These are phyloP conservation scores for Diarsia rubi DNA, from an alignment of 2,888 invertebrate genomes.

Conservation along the genomic window DNA sequence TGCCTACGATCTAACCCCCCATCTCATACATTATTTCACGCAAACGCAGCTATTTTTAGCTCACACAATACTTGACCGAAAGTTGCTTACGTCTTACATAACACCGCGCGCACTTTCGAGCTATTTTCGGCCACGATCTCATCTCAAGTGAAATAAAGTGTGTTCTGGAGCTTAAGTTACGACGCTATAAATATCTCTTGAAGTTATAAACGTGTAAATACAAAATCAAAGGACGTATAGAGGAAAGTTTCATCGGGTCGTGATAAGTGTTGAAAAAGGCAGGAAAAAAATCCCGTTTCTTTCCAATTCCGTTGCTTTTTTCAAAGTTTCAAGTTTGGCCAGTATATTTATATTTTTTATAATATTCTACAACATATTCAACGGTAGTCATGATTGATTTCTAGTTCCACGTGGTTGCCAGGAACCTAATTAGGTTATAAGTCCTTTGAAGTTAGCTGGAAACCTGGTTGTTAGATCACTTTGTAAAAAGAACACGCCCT, in stretches of 20 bases:
- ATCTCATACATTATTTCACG: slow-evolving; percentile 30
- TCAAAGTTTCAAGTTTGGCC: no score
- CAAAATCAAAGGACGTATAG: slow-evolving; percentile 12
- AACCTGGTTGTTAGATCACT: slow-evolving; percentile 10
- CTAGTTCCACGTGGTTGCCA: slow-evolving; percentile 2
- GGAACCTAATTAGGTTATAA: slow-evolving; percentile 9
- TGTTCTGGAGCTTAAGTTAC: slow-evolving; percentile 19
- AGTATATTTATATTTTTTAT: no score
- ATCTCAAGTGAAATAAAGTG: slow-evolving; percentile 2
- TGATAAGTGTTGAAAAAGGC: slow-evolving; percentile 1
- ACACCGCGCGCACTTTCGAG: neutral
- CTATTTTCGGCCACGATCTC: slow-evolving; percentile 30
- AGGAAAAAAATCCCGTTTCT: no score
- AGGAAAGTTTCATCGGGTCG: slow-evolving; percentile 6
- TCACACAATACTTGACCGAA: slow-evolving; percentile 17
- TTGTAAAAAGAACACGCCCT: slow-evolving; percentile 2
- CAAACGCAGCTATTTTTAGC: slow-evolving; percentile 39
- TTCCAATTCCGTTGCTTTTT: no score
- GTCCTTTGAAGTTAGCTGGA: slow-evolving; percentile 1
- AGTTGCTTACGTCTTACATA: slow-evolving; percentile 9
- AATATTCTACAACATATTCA: no score
- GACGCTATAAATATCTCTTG: slow-evolving; percentile 17
- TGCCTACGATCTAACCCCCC: neutral
- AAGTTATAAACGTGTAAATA: slow-evolving; percentile 8
- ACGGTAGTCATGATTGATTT: slow-evolving; percentile 27